phyloP scores from a whole-genome alignment of 1,140 invertebrate genomes.

The Cydia pomonella region DNA sequence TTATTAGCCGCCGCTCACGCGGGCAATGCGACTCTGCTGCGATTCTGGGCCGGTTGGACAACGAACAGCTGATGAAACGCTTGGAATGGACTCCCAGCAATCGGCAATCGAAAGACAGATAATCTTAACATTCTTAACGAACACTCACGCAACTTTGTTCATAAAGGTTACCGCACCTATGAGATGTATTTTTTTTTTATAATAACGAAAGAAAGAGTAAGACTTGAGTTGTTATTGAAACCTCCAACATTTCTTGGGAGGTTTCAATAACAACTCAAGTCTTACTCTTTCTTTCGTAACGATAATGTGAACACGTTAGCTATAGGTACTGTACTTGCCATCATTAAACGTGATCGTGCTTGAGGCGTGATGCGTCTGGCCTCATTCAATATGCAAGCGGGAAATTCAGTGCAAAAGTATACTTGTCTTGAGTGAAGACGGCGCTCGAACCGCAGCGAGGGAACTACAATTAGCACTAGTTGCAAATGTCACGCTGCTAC shows the following conservation, averaged over 20 bases:
- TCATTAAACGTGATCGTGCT: conserved; percentile 61
- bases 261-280: neutral
- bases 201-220: too few relatives aligned
- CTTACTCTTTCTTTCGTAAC: too few relatives aligned
- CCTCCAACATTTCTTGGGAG: neutral
- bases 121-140: neutral
- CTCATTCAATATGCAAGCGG: conserved; percentile 67
- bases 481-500: conserved; percentile 70
- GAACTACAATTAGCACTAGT: conserved; percentile 63
- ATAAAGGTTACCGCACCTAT: neutral
- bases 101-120: conserved; percentile 11
- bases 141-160: neutral
- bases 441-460: conserved; percentile 49
- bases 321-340: neutral
- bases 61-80: conserved; percentile 54
- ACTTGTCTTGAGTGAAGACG: conserved; percentile 62
- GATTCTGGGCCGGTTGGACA: conserved; percentile 68
- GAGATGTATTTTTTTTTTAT: too few relatives aligned
- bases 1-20: conserved; percentile 27
- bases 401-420: conserved; percentile 58
- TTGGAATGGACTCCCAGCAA: conserved; percentile 23
- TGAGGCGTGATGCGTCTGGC: conserved; percentile 64
- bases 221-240: too few relatives aligned
- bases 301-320: neutral
- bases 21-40: conserved; percentile 49